Conservation (phyloP, 2,113 vertebrate species). For the Myanophis thanlyinensis region DNA sequence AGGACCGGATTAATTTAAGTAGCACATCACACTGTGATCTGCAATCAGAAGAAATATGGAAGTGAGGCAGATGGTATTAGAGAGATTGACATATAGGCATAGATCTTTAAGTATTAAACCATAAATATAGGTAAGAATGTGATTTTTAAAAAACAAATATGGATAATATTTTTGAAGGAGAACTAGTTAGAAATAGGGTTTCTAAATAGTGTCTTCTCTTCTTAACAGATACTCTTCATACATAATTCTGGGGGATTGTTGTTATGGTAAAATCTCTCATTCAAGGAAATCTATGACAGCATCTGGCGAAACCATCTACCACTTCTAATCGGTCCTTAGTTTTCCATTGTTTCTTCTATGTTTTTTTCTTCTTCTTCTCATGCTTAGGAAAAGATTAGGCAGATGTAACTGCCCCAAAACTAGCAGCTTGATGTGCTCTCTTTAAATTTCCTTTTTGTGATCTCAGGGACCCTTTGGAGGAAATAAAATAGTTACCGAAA, state of each 20-base stretch:
- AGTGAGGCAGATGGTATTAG: not conserved
- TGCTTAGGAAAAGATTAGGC: not conserved
- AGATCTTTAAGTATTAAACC: not conserved
- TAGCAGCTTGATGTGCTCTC: not conserved
- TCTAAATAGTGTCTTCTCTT: not conserved
- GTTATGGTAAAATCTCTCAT: not conserved
- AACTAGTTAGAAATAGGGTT: not conserved
- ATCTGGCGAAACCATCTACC: not conserved
- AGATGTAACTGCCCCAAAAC: not conserved
- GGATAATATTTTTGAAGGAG: not conserved
- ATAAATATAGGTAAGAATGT: not conserved
- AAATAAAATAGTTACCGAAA: not conserved
- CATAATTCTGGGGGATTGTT: not conserved
- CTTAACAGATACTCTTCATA: not conserved
- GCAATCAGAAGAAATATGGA: not conserved
- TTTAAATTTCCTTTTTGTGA: not conserved
- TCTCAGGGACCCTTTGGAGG: not conserved
- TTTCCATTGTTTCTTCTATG: not conserved
- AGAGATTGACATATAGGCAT: not conserved
- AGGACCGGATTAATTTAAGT: not conserved
- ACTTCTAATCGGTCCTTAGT: not conserved
- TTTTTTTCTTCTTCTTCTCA: not conserved
- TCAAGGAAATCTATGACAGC: not conserved
- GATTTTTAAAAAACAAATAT: not conserved
- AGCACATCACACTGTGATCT: not conserved